A percentile compares a stretch with the other conserved stretches of the same genome.
phyloP scores from a whole-genome alignment of 2,888 invertebrate genomes.

The Cheilosia variabilis region DNA sequence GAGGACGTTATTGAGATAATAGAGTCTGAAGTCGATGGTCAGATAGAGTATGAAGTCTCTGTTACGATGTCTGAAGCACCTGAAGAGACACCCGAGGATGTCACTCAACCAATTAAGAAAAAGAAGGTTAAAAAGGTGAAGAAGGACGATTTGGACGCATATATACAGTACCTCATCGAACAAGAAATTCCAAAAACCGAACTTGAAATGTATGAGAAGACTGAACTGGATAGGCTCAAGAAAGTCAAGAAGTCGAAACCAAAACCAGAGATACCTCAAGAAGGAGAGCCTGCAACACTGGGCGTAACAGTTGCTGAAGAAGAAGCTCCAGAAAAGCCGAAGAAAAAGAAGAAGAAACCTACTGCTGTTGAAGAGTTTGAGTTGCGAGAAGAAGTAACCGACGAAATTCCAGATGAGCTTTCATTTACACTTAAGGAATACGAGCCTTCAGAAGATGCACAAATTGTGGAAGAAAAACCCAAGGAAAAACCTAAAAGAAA shows the following conservation, averaged over 20 bases:
- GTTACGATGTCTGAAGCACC: constrained; percentile 82
- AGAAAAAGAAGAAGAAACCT: constrained; percentile 76
- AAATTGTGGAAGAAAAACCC: constrained; percentile 75
- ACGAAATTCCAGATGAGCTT: constrained; percentile 55
- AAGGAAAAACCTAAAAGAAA: constrained; percentile 72
- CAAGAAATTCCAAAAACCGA: constrained; percentile 83
- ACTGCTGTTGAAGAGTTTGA: constrained; percentile 24
- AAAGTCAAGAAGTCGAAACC: constrained; percentile 79
- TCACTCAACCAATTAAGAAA: constrained; percentile 77
- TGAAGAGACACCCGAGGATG: constrained; percentile 52
- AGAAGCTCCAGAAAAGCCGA: constrained; percentile 74
- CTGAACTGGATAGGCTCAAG: constrained; percentile 81
- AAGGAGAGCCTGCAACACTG: constrained; percentile 77
- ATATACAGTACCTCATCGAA: constrained; percentile 81
- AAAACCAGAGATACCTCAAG: constrained; percentile 66
- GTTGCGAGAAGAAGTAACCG: constrained; percentile 43
- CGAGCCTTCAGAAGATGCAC: constrained; percentile 36
- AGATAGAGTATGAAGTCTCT: constrained; percentile 83
- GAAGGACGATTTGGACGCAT: constrained; percentile 81
- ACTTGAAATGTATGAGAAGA: constrained; percentile 83
- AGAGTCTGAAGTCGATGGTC: constrained; percentile 81
- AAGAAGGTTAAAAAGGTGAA: constrained; percentile 80
- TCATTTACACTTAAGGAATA: constrained; percentile 41
- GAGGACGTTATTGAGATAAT: constrained; percentile 83
- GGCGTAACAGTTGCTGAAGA: constrained; percentile 78